phyloP scores from a whole-genome alignment of 2,888 invertebrate genomes.

The Standfussiana lucernea region DNA sequence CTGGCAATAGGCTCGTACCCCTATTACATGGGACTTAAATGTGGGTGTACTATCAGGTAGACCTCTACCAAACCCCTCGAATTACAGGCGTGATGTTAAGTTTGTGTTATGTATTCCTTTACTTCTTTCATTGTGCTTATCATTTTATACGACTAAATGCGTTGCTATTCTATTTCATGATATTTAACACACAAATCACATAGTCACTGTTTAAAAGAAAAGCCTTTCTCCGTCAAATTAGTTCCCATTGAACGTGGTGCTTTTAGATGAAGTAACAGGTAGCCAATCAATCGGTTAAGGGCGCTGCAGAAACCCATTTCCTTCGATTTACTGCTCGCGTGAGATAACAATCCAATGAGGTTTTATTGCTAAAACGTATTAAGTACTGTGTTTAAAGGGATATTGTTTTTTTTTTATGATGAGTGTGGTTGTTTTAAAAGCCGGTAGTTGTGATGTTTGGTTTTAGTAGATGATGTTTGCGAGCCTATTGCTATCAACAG shows the following conservation, averaged over 20 bases:
- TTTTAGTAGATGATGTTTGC: too few relatives aligned
- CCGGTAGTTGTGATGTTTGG: background rate
- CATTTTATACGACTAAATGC: background rate
- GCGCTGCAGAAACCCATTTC: conserved; percentile 40
- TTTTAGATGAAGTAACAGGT: conserved; percentile 50
- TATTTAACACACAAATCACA: background rate
- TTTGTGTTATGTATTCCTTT: background rate
- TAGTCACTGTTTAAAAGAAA: background rate
- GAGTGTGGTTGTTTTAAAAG: background rate
- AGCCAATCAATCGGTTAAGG: conserved; percentile 47
- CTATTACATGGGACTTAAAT: background rate
- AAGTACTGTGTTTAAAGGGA: conserved; percentile 17
- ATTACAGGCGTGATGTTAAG: background rate
- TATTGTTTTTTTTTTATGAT: conserved; percentile 30
- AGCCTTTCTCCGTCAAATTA: conserved; percentile 41
- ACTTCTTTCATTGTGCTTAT: background rate
- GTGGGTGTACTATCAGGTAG: background rate
- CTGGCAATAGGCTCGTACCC: too few relatives aligned
- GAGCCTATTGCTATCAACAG: too few relatives aligned
- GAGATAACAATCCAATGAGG: conserved; percentile 51
- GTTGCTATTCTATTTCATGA: background rate
- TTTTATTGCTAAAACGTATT: conserved; percentile 39
- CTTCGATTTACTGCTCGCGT: conserved; percentile 51
- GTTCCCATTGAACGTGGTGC: conserved; percentile 32
- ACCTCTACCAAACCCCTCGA: background rate